Conservation (phyloP, 1,140 invertebrate species). For the Lordiphosa mommai region DNA sequence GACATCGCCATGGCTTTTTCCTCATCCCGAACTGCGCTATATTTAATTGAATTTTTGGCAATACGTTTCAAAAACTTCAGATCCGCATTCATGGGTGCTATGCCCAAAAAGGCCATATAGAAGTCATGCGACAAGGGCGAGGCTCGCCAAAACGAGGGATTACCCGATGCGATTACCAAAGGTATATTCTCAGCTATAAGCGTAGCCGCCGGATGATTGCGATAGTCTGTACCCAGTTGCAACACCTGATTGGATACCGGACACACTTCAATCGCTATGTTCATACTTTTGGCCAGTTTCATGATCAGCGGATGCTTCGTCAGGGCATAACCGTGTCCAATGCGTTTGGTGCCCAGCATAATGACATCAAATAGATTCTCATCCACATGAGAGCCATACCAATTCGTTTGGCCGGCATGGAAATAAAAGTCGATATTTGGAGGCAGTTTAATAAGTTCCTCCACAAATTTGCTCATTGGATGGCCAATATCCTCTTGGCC, state of each 20-base stretch:
- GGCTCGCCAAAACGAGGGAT: conserved; percentile 88
- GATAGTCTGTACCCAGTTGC: conserved; percentile 85
- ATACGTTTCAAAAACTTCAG: conserved; percentile 88
- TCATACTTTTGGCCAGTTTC: conserved; percentile 81
- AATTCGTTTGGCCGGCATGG: conserved; percentile 90
- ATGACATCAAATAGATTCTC: conserved; percentile 90
- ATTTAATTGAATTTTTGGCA: conserved; percentile 88
- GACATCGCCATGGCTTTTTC: conserved; percentile 32
- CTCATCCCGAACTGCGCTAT: conserved; percentile 77
- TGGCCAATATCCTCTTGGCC: conserved; percentile 85
- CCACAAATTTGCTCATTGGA: conserved; percentile 83
- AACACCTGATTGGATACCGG: conserved; percentile 90
- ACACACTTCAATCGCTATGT: conserved; percentile 89
- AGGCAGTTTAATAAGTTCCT: conserved; percentile 80
- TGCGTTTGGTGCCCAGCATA: conserved; percentile 85
- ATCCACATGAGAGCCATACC: conserved; percentile 83
- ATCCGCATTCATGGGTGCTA: conserved; percentile 86
- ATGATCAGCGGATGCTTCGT: conserved; percentile 87
- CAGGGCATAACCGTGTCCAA: conserved; percentile 85
- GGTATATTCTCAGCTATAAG: conserved; percentile 84
- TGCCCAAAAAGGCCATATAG: conserved; percentile 89
- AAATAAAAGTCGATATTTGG: conserved; percentile 85
- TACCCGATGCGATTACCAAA: conserved; percentile 84
- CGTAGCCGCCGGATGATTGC: conserved; percentile 88
- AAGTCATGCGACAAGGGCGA: conserved; percentile 88